These are phyloP conservation scores for Venusia cambrica DNA, from an alignment of 2,888 invertebrate species.

Conservation along the genomic window DNA sequence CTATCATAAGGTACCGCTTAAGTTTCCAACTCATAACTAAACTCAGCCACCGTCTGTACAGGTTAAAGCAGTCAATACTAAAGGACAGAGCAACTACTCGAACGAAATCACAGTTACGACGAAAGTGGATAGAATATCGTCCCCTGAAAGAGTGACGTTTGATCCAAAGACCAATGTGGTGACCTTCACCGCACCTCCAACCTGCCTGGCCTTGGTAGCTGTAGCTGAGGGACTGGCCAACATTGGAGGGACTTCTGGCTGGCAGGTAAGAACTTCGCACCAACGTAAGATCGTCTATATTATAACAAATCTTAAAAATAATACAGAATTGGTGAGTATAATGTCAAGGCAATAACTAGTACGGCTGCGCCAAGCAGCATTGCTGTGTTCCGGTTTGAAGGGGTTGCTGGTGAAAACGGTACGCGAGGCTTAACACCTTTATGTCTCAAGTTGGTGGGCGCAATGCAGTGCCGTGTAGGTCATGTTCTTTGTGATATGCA, in stretches of 20 bases:
- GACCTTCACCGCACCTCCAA: conserved; percentile 89
- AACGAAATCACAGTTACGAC: conserved; percentile 91
- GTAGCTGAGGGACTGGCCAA: conserved; percentile 85
- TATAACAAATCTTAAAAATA: too few species aligned
- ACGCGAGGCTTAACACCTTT: too few species aligned
- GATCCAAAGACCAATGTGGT: conserved; percentile 89
- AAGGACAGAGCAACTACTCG: conserved; percentile 93
- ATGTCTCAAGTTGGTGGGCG: too few species aligned
- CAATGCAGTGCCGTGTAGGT: too few species aligned
- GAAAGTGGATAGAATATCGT: conserved; percentile 90
- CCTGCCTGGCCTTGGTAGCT: conserved; percentile 88
- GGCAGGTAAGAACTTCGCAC: conserved; percentile 64
- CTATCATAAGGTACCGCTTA: too few species aligned
- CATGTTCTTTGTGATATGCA: too few species aligned
- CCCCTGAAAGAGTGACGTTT: conserved; percentile 90
- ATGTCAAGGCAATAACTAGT: too few species aligned
- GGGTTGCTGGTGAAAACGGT: too few species aligned
- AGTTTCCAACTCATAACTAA: conserved; percentile 21
- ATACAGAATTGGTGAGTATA: too few species aligned
- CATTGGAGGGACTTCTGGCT: conserved; percentile 46
- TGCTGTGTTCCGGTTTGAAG: too few species aligned
- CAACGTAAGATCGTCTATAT: too few species aligned
- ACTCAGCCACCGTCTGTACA: conserved; percentile 51
- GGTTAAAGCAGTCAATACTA: conserved; percentile 93
- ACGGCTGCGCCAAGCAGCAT: too few species aligned